These are phyloP conservation scores for Aptenodytes forsteri DNA, from an alignment of 2,113 vertebrate species.

Conservation along the genomic window DNA sequence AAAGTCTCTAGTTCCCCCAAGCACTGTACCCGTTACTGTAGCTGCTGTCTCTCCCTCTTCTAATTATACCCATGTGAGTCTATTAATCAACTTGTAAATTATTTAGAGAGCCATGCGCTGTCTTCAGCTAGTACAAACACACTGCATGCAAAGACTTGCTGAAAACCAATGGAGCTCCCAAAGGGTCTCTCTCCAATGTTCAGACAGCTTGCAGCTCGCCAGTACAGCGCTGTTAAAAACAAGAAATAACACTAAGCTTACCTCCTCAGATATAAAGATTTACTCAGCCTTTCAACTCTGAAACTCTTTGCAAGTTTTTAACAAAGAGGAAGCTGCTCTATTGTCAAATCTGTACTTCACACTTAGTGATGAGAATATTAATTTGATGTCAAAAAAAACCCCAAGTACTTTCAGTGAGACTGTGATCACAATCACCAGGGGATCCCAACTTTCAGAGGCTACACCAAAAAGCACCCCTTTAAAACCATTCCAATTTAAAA, in stretches of 20 bases:
- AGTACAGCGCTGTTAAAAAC: slow-evolving; percentile 47
- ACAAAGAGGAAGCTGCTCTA: slow-evolving; percentile 63
- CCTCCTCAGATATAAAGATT: slow-evolving; percentile 68
- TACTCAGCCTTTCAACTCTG: slow-evolving; percentile 70
- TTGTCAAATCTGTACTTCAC: slow-evolving; percentile 52
- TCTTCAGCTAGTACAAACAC: slow-evolving; percentile 93
- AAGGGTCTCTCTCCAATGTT: slow-evolving; percentile 63
- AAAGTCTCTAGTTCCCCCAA: slow-evolving; percentile 93
- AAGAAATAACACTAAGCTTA: slow-evolving; percentile 51
- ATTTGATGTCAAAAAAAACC: slow-evolving; percentile 51
- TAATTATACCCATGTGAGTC: slow-evolving; percentile 99
- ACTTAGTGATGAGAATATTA: slow-evolving; percentile 71
- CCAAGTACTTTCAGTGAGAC: not conserved
- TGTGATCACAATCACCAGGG: slow-evolving; percentile 37
- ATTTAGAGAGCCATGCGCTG: slow-evolving; percentile 93
- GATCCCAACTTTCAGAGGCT: slow-evolving; percentile 21
- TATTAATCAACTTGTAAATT: slow-evolving; percentile 99
- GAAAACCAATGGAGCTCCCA: slow-evolving; percentile 72
- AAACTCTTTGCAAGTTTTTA: slow-evolving; percentile 66
- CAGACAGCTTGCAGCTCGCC: slow-evolving; percentile 62
- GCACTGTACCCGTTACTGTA: slow-evolving; percentile 93
- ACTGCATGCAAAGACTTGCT: slow-evolving; percentile 68
- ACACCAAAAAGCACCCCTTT: slow-evolving; percentile 14
- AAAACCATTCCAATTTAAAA: slow-evolving; percentile 2
- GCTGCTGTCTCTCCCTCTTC: slow-evolving; percentile 94